phyloP scores from a whole-genome alignment of 1,140 invertebrate genomes.

The Zelostemma sp. region DNA sequence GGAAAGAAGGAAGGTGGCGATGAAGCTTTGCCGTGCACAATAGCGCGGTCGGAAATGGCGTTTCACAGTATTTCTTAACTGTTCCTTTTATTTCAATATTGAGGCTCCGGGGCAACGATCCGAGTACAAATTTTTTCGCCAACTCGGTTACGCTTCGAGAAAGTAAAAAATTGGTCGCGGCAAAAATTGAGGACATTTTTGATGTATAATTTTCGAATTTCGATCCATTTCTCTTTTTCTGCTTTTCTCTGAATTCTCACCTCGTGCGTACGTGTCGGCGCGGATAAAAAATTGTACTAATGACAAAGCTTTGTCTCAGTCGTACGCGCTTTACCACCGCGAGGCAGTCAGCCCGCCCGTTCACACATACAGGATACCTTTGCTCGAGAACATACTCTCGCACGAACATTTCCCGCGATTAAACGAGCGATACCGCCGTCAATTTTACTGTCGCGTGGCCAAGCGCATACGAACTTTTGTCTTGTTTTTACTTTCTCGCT shows the following conservation, averaged over 20 bases:
- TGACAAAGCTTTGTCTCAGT: conserved; percentile 41
- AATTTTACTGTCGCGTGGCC: conserved; percentile 53
- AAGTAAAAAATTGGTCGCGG: neutral
- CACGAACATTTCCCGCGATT: conserved; percentile 35
- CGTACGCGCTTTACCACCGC: conserved; percentile 13
- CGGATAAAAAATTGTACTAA: conserved; percentile 48
- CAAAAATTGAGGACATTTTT: neutral
- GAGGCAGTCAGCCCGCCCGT: conserved; percentile 3
- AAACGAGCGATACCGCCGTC: conserved; percentile 44
- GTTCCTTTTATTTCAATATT: neutral
- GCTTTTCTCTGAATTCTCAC: conserved; percentile 42
- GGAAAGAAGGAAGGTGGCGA: neutral
- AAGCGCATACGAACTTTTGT: conserved; percentile 42
- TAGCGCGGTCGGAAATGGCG: neutral
- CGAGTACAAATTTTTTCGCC: too few species aligned
- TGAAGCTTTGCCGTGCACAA: neutral
- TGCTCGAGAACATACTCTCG: conserved; percentile 15
- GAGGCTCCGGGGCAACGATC: neutral
- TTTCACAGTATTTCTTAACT: neutral
- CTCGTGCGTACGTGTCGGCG: conserved; percentile 9
- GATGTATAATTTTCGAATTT: too few species aligned
- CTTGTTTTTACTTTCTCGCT: too few species aligned
- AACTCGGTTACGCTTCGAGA: too few species aligned
- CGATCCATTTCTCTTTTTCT: neutral
- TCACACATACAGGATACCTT: conserved; percentile 13